A percentile compares a stretch with the other conserved stretches of the same genome.
These are phyloP conservation scores for Phyllostomus hastatus DNA, from an alignment of 2,113 vertebrate genomes.

Conservation along the genomic window DNA sequence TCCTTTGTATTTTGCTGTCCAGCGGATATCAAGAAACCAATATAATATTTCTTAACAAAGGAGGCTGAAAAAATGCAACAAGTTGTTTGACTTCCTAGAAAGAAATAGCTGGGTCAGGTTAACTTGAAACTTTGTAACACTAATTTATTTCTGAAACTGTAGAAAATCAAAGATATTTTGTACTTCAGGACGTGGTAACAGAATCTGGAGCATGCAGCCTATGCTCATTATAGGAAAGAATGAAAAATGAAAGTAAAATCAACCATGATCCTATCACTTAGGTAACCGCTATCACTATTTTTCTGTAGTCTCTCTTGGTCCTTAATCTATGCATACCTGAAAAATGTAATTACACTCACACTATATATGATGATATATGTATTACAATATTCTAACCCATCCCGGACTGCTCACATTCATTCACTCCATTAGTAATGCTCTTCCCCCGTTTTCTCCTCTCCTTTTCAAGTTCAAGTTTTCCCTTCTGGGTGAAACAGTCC, in stretches of 20 bases:
- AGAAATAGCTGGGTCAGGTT: background rate
- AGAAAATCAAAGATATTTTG: slow-evolving; percentile 24
- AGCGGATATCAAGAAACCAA: slow-evolving; percentile 4
- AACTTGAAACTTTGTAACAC: background rate
- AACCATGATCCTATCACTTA: background rate
- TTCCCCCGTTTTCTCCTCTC: background rate
- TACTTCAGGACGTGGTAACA: background rate
- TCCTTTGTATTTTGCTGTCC: background rate
- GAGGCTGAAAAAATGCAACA: background rate
- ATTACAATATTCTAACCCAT: background rate
- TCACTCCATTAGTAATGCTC: background rate
- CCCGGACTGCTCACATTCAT: background rate
- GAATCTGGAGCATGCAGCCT: background rate
- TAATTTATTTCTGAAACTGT: background rate
- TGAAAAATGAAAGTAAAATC: slow-evolving; percentile 38
- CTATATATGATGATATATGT: background rate
- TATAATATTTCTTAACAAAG: slow-evolving; percentile 6
- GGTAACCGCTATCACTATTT: background rate
- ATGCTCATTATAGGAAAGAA: slow-evolving; percentile 25
- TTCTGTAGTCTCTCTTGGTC: background rate
- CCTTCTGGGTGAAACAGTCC: background rate
- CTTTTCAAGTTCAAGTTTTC: background rate
- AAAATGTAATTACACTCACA: background rate
- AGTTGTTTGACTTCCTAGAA: slow-evolving; percentile 10
- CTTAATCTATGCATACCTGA: background rate